Percentiles rank a stretch among this genome's conserved stretches.
phyloP scores from a whole-genome alignment of 2,113 vertebrate species.

The Pionites leucogaster region DNA sequence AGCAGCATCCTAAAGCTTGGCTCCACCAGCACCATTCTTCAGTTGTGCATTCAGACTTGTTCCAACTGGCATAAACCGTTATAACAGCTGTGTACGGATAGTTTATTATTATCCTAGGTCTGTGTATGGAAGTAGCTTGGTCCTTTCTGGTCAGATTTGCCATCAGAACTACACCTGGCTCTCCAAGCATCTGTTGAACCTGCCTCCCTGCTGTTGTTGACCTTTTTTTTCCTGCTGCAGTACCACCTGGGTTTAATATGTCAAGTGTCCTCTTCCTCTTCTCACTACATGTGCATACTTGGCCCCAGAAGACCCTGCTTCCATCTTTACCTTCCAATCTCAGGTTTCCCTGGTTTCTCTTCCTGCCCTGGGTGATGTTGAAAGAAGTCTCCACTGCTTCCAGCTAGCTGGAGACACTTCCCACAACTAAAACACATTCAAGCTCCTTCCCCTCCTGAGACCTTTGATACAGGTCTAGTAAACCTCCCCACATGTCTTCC shows the following conservation, averaged over 20 bases:
- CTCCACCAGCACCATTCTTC: accelerated
- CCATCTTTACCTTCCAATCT: not conserved
- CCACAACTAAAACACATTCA: not conserved
- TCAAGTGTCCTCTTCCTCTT: not conserved
- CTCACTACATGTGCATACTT: not conserved
- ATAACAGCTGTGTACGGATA: not conserved
- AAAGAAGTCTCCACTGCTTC: not conserved
- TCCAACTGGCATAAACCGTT: not conserved
- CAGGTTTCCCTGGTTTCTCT: not conserved
- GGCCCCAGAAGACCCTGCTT: not conserved
- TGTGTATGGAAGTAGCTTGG: not conserved
- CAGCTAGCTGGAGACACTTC: not conserved
- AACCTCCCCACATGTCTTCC: not conserved
- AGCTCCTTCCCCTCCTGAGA: not conserved
- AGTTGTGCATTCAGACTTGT: not conserved
- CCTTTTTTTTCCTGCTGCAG: not conserved
- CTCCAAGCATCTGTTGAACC: not conserved
- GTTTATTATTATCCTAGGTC: not conserved
- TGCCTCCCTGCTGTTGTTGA: not conserved
- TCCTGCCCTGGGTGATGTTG: not conserved
- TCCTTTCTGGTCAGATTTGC: not conserved
- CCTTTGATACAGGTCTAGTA: not conserved
- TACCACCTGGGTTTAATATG: not conserved
- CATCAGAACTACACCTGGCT: not conserved
- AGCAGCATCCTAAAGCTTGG: not conserved